Conservation (phyloP, 2,113 vertebrate species). For the Prochilodus magdalenae region DNA sequence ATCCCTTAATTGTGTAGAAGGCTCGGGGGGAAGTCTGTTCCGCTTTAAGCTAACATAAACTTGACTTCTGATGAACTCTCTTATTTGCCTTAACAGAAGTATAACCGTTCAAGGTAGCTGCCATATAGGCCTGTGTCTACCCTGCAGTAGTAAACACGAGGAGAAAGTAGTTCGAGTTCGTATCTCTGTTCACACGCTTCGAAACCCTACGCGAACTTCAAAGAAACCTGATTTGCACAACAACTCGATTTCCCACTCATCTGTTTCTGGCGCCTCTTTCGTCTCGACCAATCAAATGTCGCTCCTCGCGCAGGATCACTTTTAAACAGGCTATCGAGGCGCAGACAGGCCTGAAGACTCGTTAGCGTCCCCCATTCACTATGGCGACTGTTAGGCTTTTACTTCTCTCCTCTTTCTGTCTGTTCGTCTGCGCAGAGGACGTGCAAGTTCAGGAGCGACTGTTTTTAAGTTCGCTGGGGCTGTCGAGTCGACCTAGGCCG, state of each 20-base stretch:
- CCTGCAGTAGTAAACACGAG: background rate
- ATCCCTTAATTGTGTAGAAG: no score
- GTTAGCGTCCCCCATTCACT: background rate
- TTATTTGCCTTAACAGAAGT: background rate
- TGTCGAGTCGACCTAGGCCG: slow-evolving; percentile 72
- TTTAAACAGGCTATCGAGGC: background rate
- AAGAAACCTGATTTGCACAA: background rate
- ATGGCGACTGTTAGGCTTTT: background rate
- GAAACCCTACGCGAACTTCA: slow-evolving; percentile 8
- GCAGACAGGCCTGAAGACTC: rapidly evolving
- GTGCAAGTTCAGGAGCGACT: slow-evolving; percentile 65
- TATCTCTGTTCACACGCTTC: background rate
- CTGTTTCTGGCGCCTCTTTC: slow-evolving; percentile 16
- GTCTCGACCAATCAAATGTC: slow-evolving; percentile 38
- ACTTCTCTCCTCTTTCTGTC: background rate
- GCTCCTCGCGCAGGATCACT: background rate
- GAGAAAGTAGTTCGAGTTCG: no score
- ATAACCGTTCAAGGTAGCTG: background rate
- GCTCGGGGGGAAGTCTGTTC: no score
- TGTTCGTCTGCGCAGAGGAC: slow-evolving; percentile 47
- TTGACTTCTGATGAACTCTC: no score
- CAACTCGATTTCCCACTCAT: background rate
- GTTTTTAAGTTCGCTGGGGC: slow-evolving; percentile 78
- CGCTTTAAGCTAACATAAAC: no score
- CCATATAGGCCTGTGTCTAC: no score